Evolutionary conservation across 2,797 vertebrate genomes (phyloP).

Genomic region (Muraenolepis orangiensis): DNA sequence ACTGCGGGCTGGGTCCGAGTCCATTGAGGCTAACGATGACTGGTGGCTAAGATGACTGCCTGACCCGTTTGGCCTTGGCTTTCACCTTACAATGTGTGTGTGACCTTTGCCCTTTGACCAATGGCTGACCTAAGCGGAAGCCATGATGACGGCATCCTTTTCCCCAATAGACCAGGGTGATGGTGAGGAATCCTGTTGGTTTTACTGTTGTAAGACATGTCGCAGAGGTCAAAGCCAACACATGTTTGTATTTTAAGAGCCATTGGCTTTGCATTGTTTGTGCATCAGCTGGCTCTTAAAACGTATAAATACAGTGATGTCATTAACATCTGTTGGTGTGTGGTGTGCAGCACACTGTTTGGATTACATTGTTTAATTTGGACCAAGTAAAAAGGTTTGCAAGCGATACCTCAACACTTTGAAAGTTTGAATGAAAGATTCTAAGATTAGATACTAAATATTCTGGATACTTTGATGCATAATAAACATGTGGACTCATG

Average conservation of each 20-base stretch:
- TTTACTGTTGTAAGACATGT: slow-evolving; percentile 78
- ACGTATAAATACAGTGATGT: slow-evolving; percentile 31
- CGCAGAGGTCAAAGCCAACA: slow-evolving; percentile 57
- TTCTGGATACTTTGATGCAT: neutral
- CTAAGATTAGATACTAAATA: neutral
- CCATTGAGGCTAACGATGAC: slow-evolving; percentile 94
- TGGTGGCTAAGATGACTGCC: slow-evolving; percentile 99
- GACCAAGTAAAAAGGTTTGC: neutral
- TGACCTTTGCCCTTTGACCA: slow-evolving; percentile 99
- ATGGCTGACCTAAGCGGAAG: slow-evolving; percentile 99
- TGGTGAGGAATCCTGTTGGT: slow-evolving; percentile 99
- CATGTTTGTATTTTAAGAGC: slow-evolving; percentile 34
- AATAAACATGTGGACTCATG: slow-evolving; percentile 2
- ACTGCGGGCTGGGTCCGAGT: slow-evolving; percentile 99
- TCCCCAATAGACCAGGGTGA: slow-evolving; percentile 99
- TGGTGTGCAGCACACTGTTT: slow-evolving; percentile 40
- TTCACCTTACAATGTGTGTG: slow-evolving; percentile 99
- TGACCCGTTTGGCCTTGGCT: slow-evolving; percentile 99
- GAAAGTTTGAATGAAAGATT: neutral
- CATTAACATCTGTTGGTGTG: slow-evolving; percentile 38
- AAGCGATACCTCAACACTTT: neutral
- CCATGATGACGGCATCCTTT: slow-evolving; percentile 99
- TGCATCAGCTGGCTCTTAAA: slow-evolving; percentile 27
- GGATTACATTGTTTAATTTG: neutral
- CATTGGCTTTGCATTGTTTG: slow-evolving; percentile 28